Base-by-base conservation (phyloP, 2,797 vertebrate species). In the Rallus crepitans region DNA sequence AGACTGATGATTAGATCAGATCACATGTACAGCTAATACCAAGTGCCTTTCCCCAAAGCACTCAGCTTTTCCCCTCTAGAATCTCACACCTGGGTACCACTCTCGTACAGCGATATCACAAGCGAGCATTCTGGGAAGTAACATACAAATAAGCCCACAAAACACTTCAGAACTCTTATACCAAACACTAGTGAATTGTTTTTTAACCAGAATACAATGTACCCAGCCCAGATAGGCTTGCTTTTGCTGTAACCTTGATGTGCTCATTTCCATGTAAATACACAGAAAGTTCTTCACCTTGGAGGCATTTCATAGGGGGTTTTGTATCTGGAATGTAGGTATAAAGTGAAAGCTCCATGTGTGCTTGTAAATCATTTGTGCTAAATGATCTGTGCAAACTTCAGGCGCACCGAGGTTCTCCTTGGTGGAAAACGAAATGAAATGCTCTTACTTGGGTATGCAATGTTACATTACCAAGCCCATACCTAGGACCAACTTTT, bases 261-360 rank as follows among this genome's bases (percentile, higher is more conserved):
- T 25, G 39, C 30, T 79, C 59, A 73, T 94, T 94, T 91, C 60
- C 59, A 73, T 53, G 39, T 76, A 90, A 94, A 94, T 60, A 66
- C 60, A 79, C 48, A 77, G 69, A 47, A 92, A 56, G 63, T 89
- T 86, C 87, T 86, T 91, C 55, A 53, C 59, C 64, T 75, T 87
- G 82, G 59, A 91, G 73, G 47, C 83, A 27, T 82, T 91, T 94
- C 85, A 64, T 12, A 65, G 16, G 48, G 12, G 25, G 7, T 2
- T n/a, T 91, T 65, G 9, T 57, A 76, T 37, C 61, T 66, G 65
- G n/a, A 88, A 78, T 10, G 14, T 15, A 91, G 28, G 59, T 52
- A 94, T 70, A 40, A 93, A 84, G 73, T 20, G 16, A 84, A 79
- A 94, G 56, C 73, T 65, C 61, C 61, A 33, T 3, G 21, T 42